Evolutionary conservation across 2,797 vertebrate species (phyloP).

Genomic region (Rallus crepitans): DNA sequence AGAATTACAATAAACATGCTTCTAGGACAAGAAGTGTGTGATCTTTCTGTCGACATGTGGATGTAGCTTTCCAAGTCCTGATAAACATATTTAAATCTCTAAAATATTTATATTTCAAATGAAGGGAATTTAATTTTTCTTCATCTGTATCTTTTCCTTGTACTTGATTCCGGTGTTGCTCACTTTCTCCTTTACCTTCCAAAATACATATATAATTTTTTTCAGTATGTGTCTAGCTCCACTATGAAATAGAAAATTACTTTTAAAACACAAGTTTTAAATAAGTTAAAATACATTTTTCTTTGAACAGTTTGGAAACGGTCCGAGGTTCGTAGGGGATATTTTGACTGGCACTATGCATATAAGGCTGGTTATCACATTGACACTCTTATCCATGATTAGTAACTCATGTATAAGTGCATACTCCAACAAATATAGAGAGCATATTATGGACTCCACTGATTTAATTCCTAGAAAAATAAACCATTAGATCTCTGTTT

Average conservation of each 20-base stretch:
- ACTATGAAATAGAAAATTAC: neutral
- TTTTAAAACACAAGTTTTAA: conserved; percentile 7
- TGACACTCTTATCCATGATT: neutral
- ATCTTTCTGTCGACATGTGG: neutral
- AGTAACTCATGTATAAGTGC: neutral
- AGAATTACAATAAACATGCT: neutral
- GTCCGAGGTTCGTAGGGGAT: conserved; percentile 2
- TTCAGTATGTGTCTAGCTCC: neutral
- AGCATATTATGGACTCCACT: neutral
- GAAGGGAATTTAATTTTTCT: conserved; percentile 47
- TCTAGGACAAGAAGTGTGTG: neutral
- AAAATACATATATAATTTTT: conserved; percentile 2
- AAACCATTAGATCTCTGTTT: conserved; percentile 18
- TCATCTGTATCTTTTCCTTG: conserved; percentile 19
- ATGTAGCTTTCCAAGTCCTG: neutral
- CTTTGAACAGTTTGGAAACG: neutral
- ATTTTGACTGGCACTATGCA: conserved; percentile 15
- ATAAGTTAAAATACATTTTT: neutral
- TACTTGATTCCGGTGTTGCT: conserved; percentile 26
- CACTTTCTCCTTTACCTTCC: conserved; percentile 43
- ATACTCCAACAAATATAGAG: neutral
- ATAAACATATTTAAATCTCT: neutral
- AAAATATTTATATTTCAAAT: conserved; percentile 39
- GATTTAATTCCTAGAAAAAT: conserved; percentile 49
- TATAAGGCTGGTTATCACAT: conserved; percentile 15